Evolutionary conservation across 1,140 invertebrate genomes (phyloP).

Genomic region (Pogonomyrmex barbatus): DNA sequence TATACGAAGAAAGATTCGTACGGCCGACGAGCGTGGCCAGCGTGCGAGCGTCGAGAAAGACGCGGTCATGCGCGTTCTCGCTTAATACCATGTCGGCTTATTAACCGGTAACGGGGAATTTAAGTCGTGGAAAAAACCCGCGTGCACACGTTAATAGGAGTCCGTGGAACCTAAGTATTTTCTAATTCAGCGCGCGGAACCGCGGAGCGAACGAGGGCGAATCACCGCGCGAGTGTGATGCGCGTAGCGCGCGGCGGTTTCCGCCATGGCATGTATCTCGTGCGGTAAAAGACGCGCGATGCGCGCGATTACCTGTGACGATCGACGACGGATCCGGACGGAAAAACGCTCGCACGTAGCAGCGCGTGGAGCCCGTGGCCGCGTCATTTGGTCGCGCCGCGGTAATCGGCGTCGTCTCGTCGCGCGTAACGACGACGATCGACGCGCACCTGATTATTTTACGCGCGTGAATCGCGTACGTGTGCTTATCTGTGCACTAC

Average conservation of each 20-base stretch:
- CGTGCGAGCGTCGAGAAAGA: not conserved
- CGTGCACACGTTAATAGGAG: constrained; percentile 56
- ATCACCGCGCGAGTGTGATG: constrained; percentile 1
- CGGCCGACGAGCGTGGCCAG: not conserved
- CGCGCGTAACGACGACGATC: constrained; percentile 46
- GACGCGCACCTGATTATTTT: constrained; percentile 46
- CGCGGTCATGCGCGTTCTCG: constrained; percentile 32
- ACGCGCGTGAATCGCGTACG: constrained; percentile 43
- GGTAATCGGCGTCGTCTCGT: constrained; percentile 43
- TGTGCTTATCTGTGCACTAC: not conserved
- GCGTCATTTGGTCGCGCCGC: constrained; percentile 2
- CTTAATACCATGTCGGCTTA: constrained; percentile 47
- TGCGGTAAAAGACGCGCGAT: constrained; percentile 28
- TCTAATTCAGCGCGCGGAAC: constrained; percentile 62
- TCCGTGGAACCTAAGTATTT: constrained; percentile 45
- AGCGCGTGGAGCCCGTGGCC: not conserved
- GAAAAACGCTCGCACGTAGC: constrained; percentile 47
- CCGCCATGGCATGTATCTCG: not conserved
- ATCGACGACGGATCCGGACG: not conserved
- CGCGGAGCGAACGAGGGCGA: constrained; percentile 5
- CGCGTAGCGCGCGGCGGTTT: constrained; percentile 23
- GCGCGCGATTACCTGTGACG: constrained; percentile 38
- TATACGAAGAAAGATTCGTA: constrained; percentile 35
- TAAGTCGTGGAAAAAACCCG: constrained; percentile 47
- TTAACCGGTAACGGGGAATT: constrained; percentile 50